Evolutionary conservation across 1,140 invertebrate species (phyloP), one percentile per base, ranked within the genome.

Genomic region (Mya arenaria): DNA sequence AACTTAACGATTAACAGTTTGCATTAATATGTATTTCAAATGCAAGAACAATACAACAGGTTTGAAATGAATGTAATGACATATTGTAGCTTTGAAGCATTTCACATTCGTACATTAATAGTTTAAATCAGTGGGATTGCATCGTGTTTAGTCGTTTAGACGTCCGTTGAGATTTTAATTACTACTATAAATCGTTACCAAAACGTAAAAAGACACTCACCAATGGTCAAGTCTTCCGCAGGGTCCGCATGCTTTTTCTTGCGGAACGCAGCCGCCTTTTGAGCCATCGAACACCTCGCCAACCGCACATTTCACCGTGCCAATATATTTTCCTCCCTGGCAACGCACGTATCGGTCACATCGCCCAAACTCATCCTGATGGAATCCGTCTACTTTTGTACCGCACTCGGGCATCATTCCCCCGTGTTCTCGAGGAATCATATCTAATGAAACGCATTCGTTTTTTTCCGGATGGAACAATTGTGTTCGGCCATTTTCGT

Each of bases 321-420:
- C 68, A 32, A 58, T 30, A 28, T 56, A 78, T 30, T 56, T 66
- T 13, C 82, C 82, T 15, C n/a, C 48, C 34, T 58, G 56, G 48
- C 82, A 84, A 17, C 28, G 52, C 37, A 41, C 48, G 74, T 84
- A 84, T 25, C 60, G 25, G 55, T 84, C 52, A 56, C 56, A 73
- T 6, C 72, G 56, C 25, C 68, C 82, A 34, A 79, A 37, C 23
- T 79, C 82, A 23, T 84, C 82, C 6, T 44, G 44, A 34, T 84
- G 68, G 37, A 56, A 72, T 1, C 82, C 82, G 41, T 84, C 82
- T n/a, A 17, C 15, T 44, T 65, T 60, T 15, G 60, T 69, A 2
- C 25, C 34, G 37, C 82, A 84, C 48, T 73, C 48, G 28, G 74
- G 74, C 82, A 73, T 72, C 68, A 84, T 65, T 19, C 82, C 82